These are phyloP conservation scores for Andrena dorsata DNA, from an alignment of 2,888 invertebrate genomes.

Conservation along the genomic window DNA sequence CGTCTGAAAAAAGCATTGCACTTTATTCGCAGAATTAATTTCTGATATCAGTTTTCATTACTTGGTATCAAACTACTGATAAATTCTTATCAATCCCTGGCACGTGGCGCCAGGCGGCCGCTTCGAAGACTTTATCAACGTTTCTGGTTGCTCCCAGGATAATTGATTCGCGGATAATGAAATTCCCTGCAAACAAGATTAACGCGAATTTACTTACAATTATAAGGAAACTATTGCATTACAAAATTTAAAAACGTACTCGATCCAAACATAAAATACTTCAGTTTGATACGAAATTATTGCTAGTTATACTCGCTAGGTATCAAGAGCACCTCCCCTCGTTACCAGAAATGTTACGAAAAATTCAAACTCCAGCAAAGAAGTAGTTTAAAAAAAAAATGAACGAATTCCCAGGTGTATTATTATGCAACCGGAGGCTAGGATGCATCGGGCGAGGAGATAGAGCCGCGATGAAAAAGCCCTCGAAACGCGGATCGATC, in stretches of 20 bases:
- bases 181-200: background rate
- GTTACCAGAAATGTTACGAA: background rate
- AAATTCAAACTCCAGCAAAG: background rate
- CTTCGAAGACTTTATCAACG: background rate
- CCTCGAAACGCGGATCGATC: constrained; percentile 66
- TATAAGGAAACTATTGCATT: background rate
- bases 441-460: constrained; percentile 17
- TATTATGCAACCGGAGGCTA: constrained; percentile 13
- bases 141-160: background rate
- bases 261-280: background rate
- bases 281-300: background rate
- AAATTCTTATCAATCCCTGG: background rate
- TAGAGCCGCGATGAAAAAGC: constrained; percentile 48
- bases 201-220: background rate
- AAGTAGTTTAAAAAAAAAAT: background rate
- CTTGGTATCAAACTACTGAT: background rate
- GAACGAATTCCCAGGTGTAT: background rate
- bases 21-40: no score
- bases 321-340: background rate
- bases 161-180: background rate
- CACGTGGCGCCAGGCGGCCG: constrained; percentile 13
- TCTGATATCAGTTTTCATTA: background rate
- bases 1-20: no score
- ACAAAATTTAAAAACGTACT: background rate
- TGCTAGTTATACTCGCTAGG: background rate